Evolutionary conservation across 92 coral and sea anemone genomes (phyloP).

Genomic region (Epizoanthus fatuus): DNA sequence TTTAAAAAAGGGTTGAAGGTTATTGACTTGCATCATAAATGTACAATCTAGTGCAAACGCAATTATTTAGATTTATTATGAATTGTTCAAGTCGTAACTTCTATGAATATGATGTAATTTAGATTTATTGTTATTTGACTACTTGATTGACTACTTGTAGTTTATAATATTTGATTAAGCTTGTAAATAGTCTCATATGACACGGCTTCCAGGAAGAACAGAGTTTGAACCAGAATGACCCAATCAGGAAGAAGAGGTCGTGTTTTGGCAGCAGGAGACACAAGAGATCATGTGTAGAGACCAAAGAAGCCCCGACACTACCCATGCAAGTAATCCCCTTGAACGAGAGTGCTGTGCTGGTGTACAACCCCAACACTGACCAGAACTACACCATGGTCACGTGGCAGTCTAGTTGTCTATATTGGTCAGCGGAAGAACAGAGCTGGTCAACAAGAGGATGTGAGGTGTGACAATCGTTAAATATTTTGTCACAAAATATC

Average conservation of each 20-base stretch:
- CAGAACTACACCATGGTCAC: slow-evolving; percentile 55
- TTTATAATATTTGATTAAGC: too few species aligned
- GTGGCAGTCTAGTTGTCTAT: slow-evolving; percentile 58
- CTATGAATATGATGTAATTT: too few species aligned
- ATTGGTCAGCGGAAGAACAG: slow-evolving; percentile 53
- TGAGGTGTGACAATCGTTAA: slow-evolving; percentile 25
- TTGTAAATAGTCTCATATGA: too few species aligned
- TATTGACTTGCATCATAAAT: too few species aligned
- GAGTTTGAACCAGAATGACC: background rate
- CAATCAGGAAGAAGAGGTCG: slow-evolving; percentile 46
- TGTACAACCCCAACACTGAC: slow-evolving; percentile 53
- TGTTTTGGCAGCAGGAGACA: slow-evolving; percentile 52
- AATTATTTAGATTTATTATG: too few species aligned
- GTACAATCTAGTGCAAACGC: too few species aligned
- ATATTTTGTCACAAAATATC: background rate
- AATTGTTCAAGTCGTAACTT: background rate
- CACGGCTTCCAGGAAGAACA: too few species aligned
- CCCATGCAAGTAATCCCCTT: slow-evolving; percentile 8
- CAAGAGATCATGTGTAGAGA: slow-evolving; percentile 63
- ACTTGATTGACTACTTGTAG: too few species aligned
- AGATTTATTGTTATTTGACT: too few species aligned
- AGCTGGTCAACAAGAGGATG: slow-evolving; percentile 61
- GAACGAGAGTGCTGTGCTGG: slow-evolving; percentile 33
- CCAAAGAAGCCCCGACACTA: slow-evolving; percentile 53
- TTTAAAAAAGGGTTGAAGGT: too few species aligned